Conservation (phyloP, 2,113 vertebrate genomes). For the Syngnathus scovelli region DNA sequence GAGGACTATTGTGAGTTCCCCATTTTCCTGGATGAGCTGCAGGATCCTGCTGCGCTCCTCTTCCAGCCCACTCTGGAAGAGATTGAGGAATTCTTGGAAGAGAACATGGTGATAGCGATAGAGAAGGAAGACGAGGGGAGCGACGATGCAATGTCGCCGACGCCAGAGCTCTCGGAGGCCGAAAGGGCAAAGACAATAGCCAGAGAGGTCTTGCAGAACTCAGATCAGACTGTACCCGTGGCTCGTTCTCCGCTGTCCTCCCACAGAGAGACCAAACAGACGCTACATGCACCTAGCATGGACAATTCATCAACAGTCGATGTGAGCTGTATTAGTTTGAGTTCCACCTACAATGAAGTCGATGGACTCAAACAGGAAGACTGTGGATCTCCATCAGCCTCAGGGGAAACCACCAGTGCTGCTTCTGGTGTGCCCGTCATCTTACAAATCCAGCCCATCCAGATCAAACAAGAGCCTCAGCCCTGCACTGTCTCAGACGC, state of each 20-base stretch:
- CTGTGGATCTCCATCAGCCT: slow-evolving; percentile 51
- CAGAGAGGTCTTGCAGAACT: slow-evolving; percentile 57
- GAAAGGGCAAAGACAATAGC: slow-evolving; percentile 65
- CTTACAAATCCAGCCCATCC: slow-evolving; percentile 88
- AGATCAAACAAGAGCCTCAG: slow-evolving; percentile 82
- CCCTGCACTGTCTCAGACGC: slow-evolving; percentile 34
- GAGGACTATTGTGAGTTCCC: slow-evolving; percentile 86
- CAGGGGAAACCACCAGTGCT: slow-evolving; percentile 63
- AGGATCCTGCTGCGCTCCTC: slow-evolving; percentile 78
- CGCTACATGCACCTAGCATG: slow-evolving; percentile 43
- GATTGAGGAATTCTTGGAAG: slow-evolving; percentile 96
- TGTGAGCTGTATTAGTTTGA: slow-evolving; percentile 8
- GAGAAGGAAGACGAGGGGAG: slow-evolving; percentile 68
- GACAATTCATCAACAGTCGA: slow-evolving; percentile 54
- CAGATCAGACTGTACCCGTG: slow-evolving; percentile 75
- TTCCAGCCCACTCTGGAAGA: slow-evolving; percentile 97
- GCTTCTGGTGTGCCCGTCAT: slow-evolving; percentile 73
- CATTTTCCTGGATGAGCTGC: slow-evolving; percentile 76
- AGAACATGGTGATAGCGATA: slow-evolving; percentile 87
- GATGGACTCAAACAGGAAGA: slow-evolving; percentile 65
- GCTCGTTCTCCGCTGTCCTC: slow-evolving; percentile 30
- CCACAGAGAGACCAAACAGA: slow-evolving; percentile 52
- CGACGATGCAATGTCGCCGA: slow-evolving; percentile 48
- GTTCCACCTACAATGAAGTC: neutral
- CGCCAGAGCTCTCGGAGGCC: slow-evolving; percentile 53